Base-by-base conservation (phyloP, 2,888 invertebrate genomes). In the Drosophila antonietae region DNA sequence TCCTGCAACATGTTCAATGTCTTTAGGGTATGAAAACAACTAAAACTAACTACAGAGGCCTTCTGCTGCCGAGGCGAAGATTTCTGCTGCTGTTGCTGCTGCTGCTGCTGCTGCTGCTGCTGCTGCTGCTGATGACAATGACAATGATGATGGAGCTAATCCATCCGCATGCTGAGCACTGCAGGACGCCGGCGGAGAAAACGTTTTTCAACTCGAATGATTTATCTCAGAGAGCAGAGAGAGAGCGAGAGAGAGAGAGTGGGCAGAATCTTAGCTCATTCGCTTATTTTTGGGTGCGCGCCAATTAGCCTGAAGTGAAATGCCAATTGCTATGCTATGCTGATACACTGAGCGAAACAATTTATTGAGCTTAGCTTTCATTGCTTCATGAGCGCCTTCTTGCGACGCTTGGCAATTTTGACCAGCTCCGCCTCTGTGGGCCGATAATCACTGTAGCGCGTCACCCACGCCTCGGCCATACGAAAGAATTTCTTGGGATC, bases 401-500 rank as follows among this genome's bases (percentile, higher is more conserved):
- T 73, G 12, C 75, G 76, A 7, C 55, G 74, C 12, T 65, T 59
- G 0, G 62, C 66, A 8, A 88, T 76, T 10, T 58, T 53, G 1
- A 64, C 73, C 56, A 83, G 51, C 9, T 86, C 88, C 63, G 84
- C 85, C 20, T 97, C 96, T 35, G 96, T 94, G 90, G 98, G 98
- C 94, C 99, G 95, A 92, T 97, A 98, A 94, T 99, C 99, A 92
- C 98, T 97, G 94, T 97, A 95, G 93, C 99, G 99, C 94, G 98
- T 97, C 84, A 99, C 99, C 93, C 97, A 98, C 88, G 99, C 99
- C 92, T 99, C 99, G 49, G 99, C 99, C 94, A 98, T 98, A 94
- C 98, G 99, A 90, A 97, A 94, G 93, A 99, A 99, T 93, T 98
- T 98, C 94, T 97, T 98, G 92, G 96, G 96, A 94, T 99, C 99